These are phyloP conservation scores for Plectropomus leopardus DNA, from an alignment of 2,113 vertebrate species.

Conservation along the genomic window DNA sequence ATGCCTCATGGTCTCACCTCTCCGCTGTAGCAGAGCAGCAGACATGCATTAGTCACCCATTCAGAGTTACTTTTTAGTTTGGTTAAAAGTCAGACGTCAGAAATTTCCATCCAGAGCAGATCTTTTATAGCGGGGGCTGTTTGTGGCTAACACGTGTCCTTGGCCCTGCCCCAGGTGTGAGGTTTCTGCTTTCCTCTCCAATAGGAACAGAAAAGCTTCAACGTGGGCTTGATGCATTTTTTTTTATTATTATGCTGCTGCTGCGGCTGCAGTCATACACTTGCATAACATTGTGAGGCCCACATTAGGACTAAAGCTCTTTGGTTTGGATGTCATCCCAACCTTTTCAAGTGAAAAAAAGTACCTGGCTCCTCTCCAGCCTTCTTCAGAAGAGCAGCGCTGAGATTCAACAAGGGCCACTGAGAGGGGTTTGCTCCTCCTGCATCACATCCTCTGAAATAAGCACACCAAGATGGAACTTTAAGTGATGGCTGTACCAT, in stretches of 20 bases:
- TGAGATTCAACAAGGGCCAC: slow-evolving; percentile 33
- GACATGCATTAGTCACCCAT: slow-evolving; percentile 51
- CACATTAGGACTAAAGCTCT: slow-evolving; percentile 68
- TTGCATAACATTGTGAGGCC: slow-evolving; percentile 79
- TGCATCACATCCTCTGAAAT: slow-evolving; percentile 44
- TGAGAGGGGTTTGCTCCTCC: slow-evolving; percentile 14
- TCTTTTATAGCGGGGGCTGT: slow-evolving; percentile 52
- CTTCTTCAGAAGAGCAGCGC: slow-evolving; percentile 49
- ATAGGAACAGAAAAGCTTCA: slow-evolving; percentile 57
- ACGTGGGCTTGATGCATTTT: slow-evolving; percentile 62
- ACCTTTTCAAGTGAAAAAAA: slow-evolving; percentile 72
- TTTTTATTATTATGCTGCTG: slow-evolving; percentile 51
- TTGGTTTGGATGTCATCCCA: slow-evolving; percentile 77
- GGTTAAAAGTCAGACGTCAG: slow-evolving; percentile 52
- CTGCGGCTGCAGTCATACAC: slow-evolving; percentile 57
- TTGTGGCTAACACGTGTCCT: slow-evolving; percentile 65
- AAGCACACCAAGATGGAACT: slow-evolving; percentile 40
- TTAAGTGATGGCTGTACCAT: slow-evolving; percentile 27
- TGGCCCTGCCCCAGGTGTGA: slow-evolving; percentile 61
- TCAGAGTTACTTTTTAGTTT: slow-evolving; percentile 46
- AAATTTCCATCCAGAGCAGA: slow-evolving; percentile 60
- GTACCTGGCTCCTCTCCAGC: slow-evolving; percentile 69
- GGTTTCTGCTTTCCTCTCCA: slow-evolving; percentile 58
- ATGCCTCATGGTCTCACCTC: slow-evolving; percentile 27
- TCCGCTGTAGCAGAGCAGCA: slow-evolving; percentile 14